A percentile compares a stretch with the other conserved stretches of the same genome.
Conservation (phyloP, 2,797 vertebrate species). For the Hippoglossus hippoglossus region DNA sequence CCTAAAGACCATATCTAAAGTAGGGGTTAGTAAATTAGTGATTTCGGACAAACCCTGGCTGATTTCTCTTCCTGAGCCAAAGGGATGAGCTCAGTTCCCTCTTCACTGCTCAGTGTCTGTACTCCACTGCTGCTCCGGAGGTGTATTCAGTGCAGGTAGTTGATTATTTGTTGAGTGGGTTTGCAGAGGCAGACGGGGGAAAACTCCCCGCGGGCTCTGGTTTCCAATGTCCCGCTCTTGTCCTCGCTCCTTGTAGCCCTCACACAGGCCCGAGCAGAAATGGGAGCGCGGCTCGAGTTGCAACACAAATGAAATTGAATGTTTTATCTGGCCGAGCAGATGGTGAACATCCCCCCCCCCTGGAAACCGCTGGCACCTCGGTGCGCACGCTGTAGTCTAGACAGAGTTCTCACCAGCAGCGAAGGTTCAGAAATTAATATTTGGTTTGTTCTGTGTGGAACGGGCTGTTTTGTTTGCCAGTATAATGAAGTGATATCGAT, state of each 20-base stretch:
- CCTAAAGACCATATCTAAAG: too few species aligned
- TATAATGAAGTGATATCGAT: slow-evolving; percentile 77
- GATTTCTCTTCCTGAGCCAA: slow-evolving; percentile 16
- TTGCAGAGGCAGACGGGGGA: slow-evolving; percentile 18
- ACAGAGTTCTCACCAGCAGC: slow-evolving; percentile 46
- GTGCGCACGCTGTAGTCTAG: slow-evolving; percentile 16
- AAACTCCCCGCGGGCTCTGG: slow-evolving; percentile 36
- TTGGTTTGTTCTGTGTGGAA: slow-evolving; percentile 61
- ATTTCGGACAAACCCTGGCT: not conserved
- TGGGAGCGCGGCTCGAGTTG: slow-evolving; percentile 16
- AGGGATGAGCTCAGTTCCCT: too few species aligned
- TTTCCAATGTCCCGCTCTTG: slow-evolving; percentile 30
- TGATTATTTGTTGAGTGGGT: slow-evolving; percentile 52
- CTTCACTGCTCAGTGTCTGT: not conserved
- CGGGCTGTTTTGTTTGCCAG: slow-evolving; percentile 70
- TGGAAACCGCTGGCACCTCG: slow-evolving; percentile 50
- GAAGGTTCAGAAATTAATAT: slow-evolving; percentile 61
- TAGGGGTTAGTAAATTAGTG: too few species aligned
- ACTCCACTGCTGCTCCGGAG: slow-evolving; percentile 13
- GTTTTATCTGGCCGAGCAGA: slow-evolving; percentile 70
- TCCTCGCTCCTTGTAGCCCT: slow-evolving; percentile 23
- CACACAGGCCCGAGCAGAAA: slow-evolving; percentile 30
- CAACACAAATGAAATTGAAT: slow-evolving; percentile 57
- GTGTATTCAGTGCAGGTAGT: slow-evolving; percentile 23
- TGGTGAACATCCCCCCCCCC: slow-evolving; percentile 46